Evolutionary conservation across 2,888 invertebrate species (phyloP).

Genomic region (Drosophila aldrichi): DNA sequence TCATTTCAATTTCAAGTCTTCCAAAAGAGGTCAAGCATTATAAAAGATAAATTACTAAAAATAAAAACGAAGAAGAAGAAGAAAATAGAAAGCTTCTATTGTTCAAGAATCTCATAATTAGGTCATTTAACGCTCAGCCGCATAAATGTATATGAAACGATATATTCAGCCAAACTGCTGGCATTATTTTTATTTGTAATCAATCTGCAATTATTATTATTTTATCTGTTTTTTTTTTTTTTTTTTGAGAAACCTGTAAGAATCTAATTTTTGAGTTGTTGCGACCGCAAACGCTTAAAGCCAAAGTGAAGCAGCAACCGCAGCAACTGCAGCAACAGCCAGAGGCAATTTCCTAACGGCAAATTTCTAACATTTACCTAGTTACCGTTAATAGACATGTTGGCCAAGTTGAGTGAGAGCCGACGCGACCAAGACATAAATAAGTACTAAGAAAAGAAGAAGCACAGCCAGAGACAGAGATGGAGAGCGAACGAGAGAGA

Average conservation of each 20-base stretch:
- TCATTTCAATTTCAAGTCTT: not conserved
- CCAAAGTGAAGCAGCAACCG: constrained; percentile 37
- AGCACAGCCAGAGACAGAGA: not conserved
- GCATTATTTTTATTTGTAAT: constrained; percentile 1
- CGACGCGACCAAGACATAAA: constrained; percentile 67
- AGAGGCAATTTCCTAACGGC: constrained; percentile 77
- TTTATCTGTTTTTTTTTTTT: too few species aligned
- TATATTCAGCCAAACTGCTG: not conserved
- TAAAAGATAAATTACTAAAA: not conserved
- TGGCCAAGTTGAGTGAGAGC: constrained; percentile 75
- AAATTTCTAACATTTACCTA: constrained; percentile 79
- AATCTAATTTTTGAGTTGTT: constrained; percentile 52
- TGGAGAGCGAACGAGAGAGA: not conserved
- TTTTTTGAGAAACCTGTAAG: constrained; percentile 9
- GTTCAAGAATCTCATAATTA: not conserved
- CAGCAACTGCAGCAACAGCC: constrained; percentile 26
- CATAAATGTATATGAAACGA: not conserved
- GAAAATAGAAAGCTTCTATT: not conserved
- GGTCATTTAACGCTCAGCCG: not conserved
- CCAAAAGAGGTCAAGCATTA: not conserved
- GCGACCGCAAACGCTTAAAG: constrained; percentile 26
- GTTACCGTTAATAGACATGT: constrained; percentile 81
- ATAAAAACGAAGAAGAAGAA: not conserved
- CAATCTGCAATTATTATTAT: not conserved
- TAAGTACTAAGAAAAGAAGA: constrained; percentile 52